Percentiles rank a stretch among this genome's conserved stretches.
phyloP scores from a whole-genome alignment of 2,797 vertebrate species.

The Clamator glandarius region DNA sequence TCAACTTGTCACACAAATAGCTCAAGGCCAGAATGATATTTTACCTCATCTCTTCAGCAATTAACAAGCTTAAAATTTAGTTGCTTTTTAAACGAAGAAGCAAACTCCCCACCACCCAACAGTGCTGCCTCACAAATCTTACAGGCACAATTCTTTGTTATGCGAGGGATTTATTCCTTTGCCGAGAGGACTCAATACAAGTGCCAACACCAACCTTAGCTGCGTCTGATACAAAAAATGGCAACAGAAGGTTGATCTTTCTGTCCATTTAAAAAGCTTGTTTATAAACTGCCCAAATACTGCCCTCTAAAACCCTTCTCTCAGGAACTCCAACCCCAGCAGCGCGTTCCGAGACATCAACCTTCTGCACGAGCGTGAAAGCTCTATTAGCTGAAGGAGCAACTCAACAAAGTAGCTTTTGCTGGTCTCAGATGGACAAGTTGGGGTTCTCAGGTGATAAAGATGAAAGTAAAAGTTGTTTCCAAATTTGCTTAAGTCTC shows the following conservation, averaged over 20 bases:
- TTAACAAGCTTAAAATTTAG: not conserved
- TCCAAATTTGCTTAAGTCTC: not conserved
- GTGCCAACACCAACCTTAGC: not conserved
- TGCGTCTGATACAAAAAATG: not conserved
- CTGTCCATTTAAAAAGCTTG: not conserved
- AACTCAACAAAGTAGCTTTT: not conserved
- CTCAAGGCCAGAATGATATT: not conserved
- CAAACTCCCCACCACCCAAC: not conserved
- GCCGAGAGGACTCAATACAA: not conserved
- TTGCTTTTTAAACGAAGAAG: not conserved
- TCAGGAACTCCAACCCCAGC: not conserved
- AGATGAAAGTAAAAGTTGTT: constrained; percentile 3
- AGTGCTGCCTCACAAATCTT: not conserved
- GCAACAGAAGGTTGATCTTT: not conserved
- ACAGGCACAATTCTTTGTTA: not conserved
- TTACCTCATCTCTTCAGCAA: not conserved
- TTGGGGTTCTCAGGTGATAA: not conserved
- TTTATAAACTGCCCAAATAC: constrained; percentile 18
- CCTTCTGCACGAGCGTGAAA: not conserved
- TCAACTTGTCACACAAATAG: not conserved
- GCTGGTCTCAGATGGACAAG: not conserved
- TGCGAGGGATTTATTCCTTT: not conserved
- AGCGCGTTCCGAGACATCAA: not conserved
- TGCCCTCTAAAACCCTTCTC: not conserved
- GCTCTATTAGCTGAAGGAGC: not conserved